Evolutionary conservation across 1,140 invertebrate species (phyloP).

Genomic region (Colletes gigas): DNA sequence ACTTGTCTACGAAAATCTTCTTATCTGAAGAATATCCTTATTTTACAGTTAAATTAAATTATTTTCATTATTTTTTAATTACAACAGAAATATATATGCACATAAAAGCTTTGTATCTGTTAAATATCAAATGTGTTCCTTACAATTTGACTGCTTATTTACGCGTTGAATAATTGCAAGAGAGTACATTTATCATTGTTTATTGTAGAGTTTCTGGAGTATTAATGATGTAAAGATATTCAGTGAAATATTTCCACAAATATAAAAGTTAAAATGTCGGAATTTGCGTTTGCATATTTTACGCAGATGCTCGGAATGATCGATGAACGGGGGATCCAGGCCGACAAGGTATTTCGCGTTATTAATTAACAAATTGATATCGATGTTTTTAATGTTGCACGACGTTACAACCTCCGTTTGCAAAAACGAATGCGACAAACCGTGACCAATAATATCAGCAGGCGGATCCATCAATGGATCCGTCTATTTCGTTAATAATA

Average conservation of each 20-base stretch:
- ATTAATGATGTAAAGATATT: too few species aligned
- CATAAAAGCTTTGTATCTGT: too few species aligned
- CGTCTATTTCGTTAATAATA: conserved; percentile 51
- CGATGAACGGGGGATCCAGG: not conserved
- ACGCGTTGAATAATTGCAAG: too few species aligned
- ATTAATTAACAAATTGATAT: conserved; percentile 41
- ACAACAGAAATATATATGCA: too few species aligned
- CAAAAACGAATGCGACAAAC: not conserved
- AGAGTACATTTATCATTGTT: too few species aligned
- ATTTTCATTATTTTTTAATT: too few species aligned
- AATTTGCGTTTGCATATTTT: not conserved
- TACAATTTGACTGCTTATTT: too few species aligned
- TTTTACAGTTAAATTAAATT: too few species aligned
- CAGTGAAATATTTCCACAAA: not conserved
- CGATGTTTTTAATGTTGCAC: conserved; percentile 17
- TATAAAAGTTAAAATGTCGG: not conserved
- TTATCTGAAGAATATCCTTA: too few species aligned
- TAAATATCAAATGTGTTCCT: too few species aligned
- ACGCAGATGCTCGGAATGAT: not conserved
- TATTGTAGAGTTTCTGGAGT: too few species aligned
- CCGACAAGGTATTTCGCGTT: conserved; percentile 1
- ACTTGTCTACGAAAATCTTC: too few species aligned
- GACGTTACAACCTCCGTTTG: not conserved
- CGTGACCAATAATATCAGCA: conserved; percentile 33
- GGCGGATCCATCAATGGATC: conserved; percentile 28